phyloP scores from a whole-genome alignment of 2,113 vertebrate species.

The Rissa tridactyla region DNA sequence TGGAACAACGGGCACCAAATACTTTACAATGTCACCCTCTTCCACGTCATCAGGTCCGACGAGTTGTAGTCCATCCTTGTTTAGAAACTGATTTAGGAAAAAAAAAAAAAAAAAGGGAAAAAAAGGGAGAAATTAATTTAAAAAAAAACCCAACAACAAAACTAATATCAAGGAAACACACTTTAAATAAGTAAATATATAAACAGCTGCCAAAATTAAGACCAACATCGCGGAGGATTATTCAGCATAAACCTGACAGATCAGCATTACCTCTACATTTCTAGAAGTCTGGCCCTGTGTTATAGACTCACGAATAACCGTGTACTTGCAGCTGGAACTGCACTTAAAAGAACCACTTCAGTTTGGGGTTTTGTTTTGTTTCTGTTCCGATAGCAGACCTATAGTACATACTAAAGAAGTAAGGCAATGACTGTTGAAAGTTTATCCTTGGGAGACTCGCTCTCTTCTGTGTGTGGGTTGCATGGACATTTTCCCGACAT shows the following conservation, averaged over 20 bases:
- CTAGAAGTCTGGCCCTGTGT: conserved; percentile 29
- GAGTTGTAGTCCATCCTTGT: conserved; percentile 81
- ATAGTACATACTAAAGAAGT: conserved; percentile 67
- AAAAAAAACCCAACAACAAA: not conserved
- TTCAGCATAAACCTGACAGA: not conserved
- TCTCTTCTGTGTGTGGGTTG: conserved; percentile 75
- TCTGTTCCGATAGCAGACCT: conserved; percentile 76
- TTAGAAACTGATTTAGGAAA: not conserved
- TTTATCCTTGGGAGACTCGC: conserved; percentile 47
- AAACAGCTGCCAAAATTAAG: conserved; percentile 71
- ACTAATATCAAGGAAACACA: conserved; percentile 18
- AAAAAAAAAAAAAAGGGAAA: not conserved
- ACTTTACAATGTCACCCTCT: conserved; percentile 97
- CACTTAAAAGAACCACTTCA: conserved; percentile 63
- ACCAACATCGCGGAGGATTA: conserved; percentile 31
- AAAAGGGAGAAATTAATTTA: not conserved
- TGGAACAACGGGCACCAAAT: conserved; percentile 99
- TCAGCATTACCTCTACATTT: conserved; percentile 21
- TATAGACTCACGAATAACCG: conserved; percentile 6
- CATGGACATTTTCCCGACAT: conserved; percentile 82
- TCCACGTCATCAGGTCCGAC: conserved; percentile 94
- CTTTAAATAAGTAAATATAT: conserved; percentile 22
- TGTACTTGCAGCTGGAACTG: conserved; percentile 77
- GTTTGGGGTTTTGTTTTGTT: conserved; percentile 60
- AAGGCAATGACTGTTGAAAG: conserved; percentile 92